Evolutionary conservation across 2,888 invertebrate genomes (phyloP).

Genomic region (Philaethria dido): DNA sequence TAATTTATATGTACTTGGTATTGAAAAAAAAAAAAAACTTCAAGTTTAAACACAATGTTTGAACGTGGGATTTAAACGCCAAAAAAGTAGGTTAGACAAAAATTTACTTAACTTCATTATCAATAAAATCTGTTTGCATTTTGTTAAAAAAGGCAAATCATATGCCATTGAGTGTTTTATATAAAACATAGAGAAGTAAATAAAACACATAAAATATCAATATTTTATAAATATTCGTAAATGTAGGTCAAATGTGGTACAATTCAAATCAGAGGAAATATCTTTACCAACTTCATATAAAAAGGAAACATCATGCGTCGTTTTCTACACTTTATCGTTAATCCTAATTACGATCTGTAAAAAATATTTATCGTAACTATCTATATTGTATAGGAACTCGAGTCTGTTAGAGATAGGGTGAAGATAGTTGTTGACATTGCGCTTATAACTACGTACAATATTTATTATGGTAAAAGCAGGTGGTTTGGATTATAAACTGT

Average conservation of each 20-base stretch:
- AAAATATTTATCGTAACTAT: constrained; percentile 64
- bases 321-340: constrained; percentile 83
- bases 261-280: constrained; percentile 82
- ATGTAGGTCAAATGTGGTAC: constrained; percentile 83
- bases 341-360: constrained; percentile 61
- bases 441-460: constrained; percentile 37
- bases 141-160: no score
- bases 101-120: no score
- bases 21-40: no score
- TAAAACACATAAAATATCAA: constrained; percentile 73
- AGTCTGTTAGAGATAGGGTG: constrained; percentile 62
- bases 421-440: constrained; percentile 42
- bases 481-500: constrained; percentile 41
- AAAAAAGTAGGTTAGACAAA: no score
- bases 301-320: constrained; percentile 79
- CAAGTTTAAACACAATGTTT: no score
- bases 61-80: no score
- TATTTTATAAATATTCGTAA: constrained; percentile 84
- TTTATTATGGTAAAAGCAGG: constrained; percentile 42
- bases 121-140: no score
- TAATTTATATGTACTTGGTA: no score
- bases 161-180: neutral
- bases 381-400: constrained; percentile 72
- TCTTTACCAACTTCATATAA: constrained; percentile 81
- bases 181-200: constrained; percentile 47